Base-by-base conservation (phyloP, 2,113 vertebrate species). In the Alaudala cheleensis region DNA sequence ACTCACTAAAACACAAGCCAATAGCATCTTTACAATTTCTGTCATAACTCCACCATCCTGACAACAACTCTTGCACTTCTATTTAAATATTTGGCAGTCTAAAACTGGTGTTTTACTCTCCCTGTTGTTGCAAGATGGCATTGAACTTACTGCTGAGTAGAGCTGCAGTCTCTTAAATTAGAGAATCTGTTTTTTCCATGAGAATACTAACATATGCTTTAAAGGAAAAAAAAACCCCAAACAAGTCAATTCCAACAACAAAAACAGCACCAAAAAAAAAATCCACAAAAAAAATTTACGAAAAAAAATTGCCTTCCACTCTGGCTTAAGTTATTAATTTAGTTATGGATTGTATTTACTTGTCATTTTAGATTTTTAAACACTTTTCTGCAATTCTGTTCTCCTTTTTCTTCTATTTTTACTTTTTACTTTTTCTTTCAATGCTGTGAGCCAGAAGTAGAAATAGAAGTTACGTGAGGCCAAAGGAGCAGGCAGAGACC, bases 11-110 rank as follows among this genome's bases (percentile, higher is more conserved):
- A 66, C 39, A 71, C 15, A 78, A 86, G 65, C 60, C 3, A 1
- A 60, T 64, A 89, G 28, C 40, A 25, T 81, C 57, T 91, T 83
- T 49, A n/a, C 40, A 71, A 34, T 84, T 95, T 91, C 56, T 92
- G 26, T 93, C 80, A 80, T 83, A 94, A 28, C 23, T 66, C 29
- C 31, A n/a, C 34, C 44, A 47, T 58, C 56, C 60, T 94, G 42
- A 84, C 86, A 94, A 51, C 29, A 81, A 44, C 77, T 92, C 29
- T 92, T 78, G 87, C 86, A 82, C 71, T 92, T 82, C 31, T 23
- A 29, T 83, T 83, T 90, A 83, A 93, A 65, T 92, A 69, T 77
- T 80, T 96, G 81, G 79, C 90, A 93, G 37, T 62, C 54, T 42
- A 80, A 50, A 34, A n/a, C 25, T 70, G 42, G 5, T 7, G 69